Conservation (phyloP, 2,113 vertebrate species). For the Siniperca knerii region DNA sequence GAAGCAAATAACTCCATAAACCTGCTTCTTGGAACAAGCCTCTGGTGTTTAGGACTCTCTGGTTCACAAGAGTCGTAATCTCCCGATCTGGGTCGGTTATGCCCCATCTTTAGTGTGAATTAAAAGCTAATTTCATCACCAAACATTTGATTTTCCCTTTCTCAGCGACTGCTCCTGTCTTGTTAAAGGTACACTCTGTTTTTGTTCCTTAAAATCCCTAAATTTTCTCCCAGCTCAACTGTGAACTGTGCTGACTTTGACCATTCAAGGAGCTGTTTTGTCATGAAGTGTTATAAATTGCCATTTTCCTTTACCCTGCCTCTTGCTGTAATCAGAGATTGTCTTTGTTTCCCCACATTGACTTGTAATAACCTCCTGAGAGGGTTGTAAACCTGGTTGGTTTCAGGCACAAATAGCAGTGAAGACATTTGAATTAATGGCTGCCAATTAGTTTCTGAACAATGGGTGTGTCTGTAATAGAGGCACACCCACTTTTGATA, state of each 20-base stretch:
- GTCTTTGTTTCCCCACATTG: constrained; percentile 32
- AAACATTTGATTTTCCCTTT: background rate
- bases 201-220: background rate
- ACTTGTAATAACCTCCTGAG: constrained; percentile 9
- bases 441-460: constrained; percentile 31
- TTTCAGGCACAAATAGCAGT: constrained; percentile 29
- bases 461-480: constrained; percentile 43
- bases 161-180: background rate
- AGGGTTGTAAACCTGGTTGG: background rate
- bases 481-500: constrained; percentile 7
- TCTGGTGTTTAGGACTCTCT: background rate
- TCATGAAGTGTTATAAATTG: background rate
- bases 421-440: constrained; percentile 23
- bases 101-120: background rate
- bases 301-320: background rate
- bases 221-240: constrained; percentile 2
- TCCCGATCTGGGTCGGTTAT: background rate
- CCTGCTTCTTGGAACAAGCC: background rate
- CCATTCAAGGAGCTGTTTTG: constrained; percentile 20
- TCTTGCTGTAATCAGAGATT: background rate
- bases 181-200: background rate
- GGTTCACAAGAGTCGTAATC: background rate
- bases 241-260: constrained; percentile 12
- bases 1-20: background rate
- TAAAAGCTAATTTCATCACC: background rate